Percentiles rank a stretch among this genome's conserved stretches.
phyloP scores from a whole-genome alignment of 2,113 vertebrate genomes.

The Crotalus tigris region DNA sequence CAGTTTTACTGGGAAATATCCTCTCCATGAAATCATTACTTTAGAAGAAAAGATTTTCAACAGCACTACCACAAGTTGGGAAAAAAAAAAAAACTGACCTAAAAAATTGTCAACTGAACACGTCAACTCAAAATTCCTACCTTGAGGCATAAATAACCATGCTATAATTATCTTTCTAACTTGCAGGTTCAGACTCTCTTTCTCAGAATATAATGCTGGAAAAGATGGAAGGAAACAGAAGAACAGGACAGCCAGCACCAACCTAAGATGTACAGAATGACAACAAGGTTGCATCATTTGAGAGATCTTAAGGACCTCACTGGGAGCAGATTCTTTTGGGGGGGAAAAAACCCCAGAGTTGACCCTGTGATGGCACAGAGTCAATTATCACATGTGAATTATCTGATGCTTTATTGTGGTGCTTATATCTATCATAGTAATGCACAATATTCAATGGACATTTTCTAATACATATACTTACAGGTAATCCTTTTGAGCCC shows the following conservation, averaged over 20 bases:
- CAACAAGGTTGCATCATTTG: neutral
- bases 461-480: neutral
- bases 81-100: neutral
- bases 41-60: neutral
- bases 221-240: neutral
- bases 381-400: neutral
- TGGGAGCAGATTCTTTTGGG: neutral
- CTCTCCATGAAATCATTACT: neutral
- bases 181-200: neutral
- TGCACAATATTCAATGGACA: neutral
- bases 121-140: neutral
- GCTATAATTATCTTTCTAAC: neutral
- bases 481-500: neutral
- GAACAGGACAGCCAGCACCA: neutral
- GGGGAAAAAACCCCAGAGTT: neutral
- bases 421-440: neutral
- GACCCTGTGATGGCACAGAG: neutral
- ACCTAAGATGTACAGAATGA: neutral
- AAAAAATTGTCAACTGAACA: neutral
- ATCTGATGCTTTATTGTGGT: neutral
- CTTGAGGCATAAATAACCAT: neutral
- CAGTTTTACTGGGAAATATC: neutral
- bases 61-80: neutral
- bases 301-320: neutral
- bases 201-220: neutral